phyloP scores from a whole-genome alignment of 2,797 vertebrate species.

The Alca torda region DNA sequence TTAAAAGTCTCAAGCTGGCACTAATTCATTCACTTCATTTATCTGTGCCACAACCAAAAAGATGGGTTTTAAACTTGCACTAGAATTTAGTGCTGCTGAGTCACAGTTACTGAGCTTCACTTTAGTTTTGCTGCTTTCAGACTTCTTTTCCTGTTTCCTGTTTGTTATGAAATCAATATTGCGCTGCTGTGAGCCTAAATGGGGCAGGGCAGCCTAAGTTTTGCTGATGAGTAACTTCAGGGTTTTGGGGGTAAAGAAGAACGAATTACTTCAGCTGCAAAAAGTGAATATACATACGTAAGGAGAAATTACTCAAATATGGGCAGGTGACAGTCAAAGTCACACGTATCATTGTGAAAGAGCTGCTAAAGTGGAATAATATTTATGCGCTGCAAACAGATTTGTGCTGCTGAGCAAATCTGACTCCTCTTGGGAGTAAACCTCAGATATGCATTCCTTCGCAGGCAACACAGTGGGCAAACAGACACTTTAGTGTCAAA shows the following conservation, averaged over 20 bases:
- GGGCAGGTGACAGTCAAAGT: conserved; percentile 44
- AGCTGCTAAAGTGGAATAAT: conserved; percentile 47
- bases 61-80: not conserved
- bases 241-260: not conserved
- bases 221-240: not conserved
- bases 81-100: not conserved
- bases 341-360: not conserved
- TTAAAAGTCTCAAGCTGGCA: not conserved
- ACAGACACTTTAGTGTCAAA: conserved; percentile 52
- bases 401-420: conserved; percentile 64
- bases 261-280: conserved; percentile 15
- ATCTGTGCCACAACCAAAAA: not conserved
- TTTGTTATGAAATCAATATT: conserved; percentile 7
- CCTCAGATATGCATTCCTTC: conserved; percentile 57
- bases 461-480: conserved; percentile 42
- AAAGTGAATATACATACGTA: not conserved
- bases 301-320: conserved; percentile 37
- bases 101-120: not conserved
- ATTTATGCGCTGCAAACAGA: conserved; percentile 58
- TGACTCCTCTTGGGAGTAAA: conserved; percentile 48
- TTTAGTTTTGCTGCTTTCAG: conserved; percentile 18
- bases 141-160: not conserved
- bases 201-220: not conserved
- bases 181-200: not conserved
- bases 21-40: not conserved